Conservation (phyloP, 2,797 vertebrate genomes). For the Carcharodon carcharias region DNA sequence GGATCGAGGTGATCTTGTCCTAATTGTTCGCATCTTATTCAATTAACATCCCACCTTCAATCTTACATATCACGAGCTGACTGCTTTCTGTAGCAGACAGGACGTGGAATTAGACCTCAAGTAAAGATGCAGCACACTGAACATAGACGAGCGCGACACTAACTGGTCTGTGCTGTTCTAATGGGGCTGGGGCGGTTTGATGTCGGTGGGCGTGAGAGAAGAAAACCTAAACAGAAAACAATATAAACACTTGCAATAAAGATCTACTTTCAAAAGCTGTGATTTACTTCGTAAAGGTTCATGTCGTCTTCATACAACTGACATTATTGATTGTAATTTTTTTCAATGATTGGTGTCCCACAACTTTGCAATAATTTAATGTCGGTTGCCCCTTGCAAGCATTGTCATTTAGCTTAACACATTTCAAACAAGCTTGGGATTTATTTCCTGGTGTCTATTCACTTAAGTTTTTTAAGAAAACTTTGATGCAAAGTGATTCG, state of each 20-base stretch:
- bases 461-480: too few species aligned
- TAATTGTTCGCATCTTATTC: neutral
- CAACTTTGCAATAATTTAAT: neutral
- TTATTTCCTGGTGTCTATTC: neutral
- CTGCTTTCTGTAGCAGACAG: neutral
- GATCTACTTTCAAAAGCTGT: neutral
- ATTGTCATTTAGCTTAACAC: neutral
- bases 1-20: neutral
- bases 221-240: neutral
- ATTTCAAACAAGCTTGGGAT: too few species aligned
- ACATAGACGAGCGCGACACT: neutral
- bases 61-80: neutral
- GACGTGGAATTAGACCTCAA: neutral
- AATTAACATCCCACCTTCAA: neutral
- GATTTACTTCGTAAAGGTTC: too few species aligned
- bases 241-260: neutral
- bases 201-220: neutral
- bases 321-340: too few species aligned
- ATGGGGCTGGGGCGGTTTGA: too few species aligned
- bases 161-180: too few species aligned
- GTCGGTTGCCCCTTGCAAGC: neutral
- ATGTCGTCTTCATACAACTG: neutral
- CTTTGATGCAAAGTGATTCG: neutral
- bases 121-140: neutral
- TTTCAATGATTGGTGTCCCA: neutral